Percentiles rank a stretch among this genome's conserved stretches.
Conservation (phyloP, 2,113 vertebrate genomes). For the Thunnus maccoyii region DNA sequence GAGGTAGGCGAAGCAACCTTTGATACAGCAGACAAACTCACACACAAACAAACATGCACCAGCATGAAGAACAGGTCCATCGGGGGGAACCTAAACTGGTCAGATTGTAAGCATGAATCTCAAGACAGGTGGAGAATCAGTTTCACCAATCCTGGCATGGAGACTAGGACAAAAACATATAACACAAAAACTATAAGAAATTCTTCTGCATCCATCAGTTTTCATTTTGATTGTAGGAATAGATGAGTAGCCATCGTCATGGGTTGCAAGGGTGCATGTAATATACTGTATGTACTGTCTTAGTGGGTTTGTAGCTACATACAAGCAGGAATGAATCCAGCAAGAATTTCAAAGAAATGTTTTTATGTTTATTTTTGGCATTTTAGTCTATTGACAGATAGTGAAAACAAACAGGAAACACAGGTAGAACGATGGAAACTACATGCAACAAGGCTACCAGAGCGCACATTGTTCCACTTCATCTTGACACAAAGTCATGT, state of each 20-base stretch:
- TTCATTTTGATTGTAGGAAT: not conserved
- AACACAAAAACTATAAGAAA: constrained; percentile 4
- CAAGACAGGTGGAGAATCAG: not conserved
- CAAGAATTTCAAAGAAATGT: no score
- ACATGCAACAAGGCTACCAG: not conserved
- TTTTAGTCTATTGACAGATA: no score
- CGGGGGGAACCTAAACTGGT: not conserved
- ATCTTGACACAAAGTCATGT: not conserved
- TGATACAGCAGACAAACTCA: not conserved
- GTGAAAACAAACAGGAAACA: no score
- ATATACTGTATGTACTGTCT: no score
- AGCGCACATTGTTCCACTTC: not conserved
- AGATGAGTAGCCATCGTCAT: constrained; percentile 4
- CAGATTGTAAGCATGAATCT: constrained; percentile 7
- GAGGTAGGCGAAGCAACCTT: not conserved
- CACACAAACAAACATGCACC: not conserved
- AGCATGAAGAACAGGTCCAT: not conserved
- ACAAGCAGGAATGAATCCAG: no score
- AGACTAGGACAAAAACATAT: not conserved
- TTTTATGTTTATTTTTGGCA: no score
- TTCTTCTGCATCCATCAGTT: not conserved
- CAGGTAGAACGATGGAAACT: no score
- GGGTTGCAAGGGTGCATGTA: not conserved
- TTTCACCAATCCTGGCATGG: not conserved
- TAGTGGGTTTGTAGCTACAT: no score